Base-by-base conservation (phyloP, 2,113 vertebrate species). In the Vombatus ursinus region DNA sequence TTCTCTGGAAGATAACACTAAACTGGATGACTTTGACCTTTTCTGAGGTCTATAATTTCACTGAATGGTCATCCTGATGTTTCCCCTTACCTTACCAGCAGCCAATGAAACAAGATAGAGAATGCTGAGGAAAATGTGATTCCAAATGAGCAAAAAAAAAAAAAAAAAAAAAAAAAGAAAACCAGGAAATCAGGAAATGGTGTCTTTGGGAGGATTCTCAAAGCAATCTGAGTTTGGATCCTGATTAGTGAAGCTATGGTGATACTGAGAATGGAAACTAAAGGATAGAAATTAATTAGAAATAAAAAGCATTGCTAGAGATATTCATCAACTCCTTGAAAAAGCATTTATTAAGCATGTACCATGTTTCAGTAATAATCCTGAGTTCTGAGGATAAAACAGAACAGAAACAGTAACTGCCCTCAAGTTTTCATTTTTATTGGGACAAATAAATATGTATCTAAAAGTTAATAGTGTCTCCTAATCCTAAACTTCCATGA, bases 1-100 rank as follows among this genome's bases (percentile, higher is more conserved):
- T 96, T 93, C 94, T 95, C 94, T 92, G 89, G 96, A 97, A 98
- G 96, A 97, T 96, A 98, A 98, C 49, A 95, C 91, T 97, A 96
- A 98, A 96, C 90, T 96, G 93, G 50, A 61, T 50, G 89, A 47
- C 93, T 97, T 94, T 97, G 97, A 97, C 48, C 31, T 97, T 97
- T 98, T 95, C 93, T 26, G 0, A 93, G 92, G 97, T 97, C 97
- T 68, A 0, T 90, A 93, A 96, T 98, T 97, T 98, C 50, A 97
- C 90, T 48, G 37, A 96, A 95, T 53, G 37, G 24, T 94, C 90
- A 61, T 91, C 95, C 94, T 94, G 94, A 94, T 96, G 96, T 92
- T 96, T 94, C 9, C 54, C 53, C 97, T 97, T 96, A 92, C 93
- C 94, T 57, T 94, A 91, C 96, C 94, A 95, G 44, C 93, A 96